Base-by-base conservation (phyloP, 2,113 vertebrate genomes). In the Oncorhynchus nerka region DNA sequence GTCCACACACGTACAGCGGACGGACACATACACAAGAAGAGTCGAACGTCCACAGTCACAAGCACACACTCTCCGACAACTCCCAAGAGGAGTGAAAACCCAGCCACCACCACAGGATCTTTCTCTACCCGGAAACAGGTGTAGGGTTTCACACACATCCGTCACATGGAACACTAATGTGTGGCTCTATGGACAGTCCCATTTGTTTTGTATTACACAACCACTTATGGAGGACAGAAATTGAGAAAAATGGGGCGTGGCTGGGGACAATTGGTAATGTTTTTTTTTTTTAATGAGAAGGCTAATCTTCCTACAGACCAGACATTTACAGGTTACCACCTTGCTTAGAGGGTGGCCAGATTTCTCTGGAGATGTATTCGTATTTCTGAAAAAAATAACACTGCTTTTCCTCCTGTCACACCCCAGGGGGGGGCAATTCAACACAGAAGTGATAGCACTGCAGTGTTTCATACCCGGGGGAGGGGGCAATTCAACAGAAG, bases 91-190 rank as follows among this genome's bases (percentile, higher is more conserved):
- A 45, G 39, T 45, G 11, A 11, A 55, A 59, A 64, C 73, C 22
- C 66, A 57, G 16, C 22, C 85, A 84, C 85, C 83, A 83, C 77
- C 81, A 77, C 79, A 84, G 72, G 75, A 87, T 81, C 78, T 79
- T 15, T 55, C 15, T 55, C 16, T 78, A 71, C 73, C 68, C 75
- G 76, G 78, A 81, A 91, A 82, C 79, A 11, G 39, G 89, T 88
- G 89, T 92, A 85, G 71, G 71, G 87, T 92, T 90, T 90, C 90
- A 80, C 88, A 81, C 88, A 78, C 78, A 86, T 83, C 71, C 80
- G 68, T 84, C 78, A 79, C 79, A 89, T 87, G 67, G 86, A 79
- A 86, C 83, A 71, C 84, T 87, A 49, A 49, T 12, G n/a, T 70
- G 26, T 49, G 11, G 39, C 9, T 45, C 39, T 45, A 45, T 45